Percentiles rank a stretch among this genome's conserved stretches.
Evolutionary conservation across 2,797 vertebrate species (phyloP).

Genomic region (Phoebastria nigripes): DNA sequence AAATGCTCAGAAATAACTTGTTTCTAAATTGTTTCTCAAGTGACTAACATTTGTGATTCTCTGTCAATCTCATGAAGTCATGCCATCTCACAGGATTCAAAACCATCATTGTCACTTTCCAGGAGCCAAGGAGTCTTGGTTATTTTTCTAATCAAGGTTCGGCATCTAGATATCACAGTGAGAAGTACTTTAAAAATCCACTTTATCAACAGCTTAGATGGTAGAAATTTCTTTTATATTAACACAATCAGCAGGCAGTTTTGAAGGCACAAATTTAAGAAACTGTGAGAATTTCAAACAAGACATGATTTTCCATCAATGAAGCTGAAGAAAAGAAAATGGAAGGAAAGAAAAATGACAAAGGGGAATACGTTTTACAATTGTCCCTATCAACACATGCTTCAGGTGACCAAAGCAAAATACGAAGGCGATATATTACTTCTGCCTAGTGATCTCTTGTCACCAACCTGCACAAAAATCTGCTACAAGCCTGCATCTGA

Average conservation of each 20-base stretch:
- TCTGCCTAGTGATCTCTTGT: background rate
- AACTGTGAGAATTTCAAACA: background rate
- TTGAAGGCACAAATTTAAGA: background rate
- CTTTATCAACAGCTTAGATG: background rate
- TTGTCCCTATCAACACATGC: background rate
- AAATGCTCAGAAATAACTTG: background rate
- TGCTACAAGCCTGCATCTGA: background rate
- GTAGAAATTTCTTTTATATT: background rate
- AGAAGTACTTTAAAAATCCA: background rate
- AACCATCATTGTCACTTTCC: background rate
- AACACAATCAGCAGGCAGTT: background rate
- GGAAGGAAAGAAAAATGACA: background rate
- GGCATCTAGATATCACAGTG: background rate
- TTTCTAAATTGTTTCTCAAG: background rate
- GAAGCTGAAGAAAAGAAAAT: background rate
- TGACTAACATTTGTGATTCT: background rate
- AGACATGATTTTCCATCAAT: background rate
- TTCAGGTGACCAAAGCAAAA: background rate
- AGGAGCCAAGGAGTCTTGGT: background rate
- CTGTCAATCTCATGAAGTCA: background rate
- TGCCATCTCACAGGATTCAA: background rate
- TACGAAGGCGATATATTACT: background rate
- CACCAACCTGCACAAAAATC: background rate
- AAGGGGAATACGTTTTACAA: background rate
- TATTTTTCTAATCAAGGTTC: conserved; percentile 1